Conservation (phyloP, 2,113 vertebrate genomes). For the Calyptomena viridis region DNA sequence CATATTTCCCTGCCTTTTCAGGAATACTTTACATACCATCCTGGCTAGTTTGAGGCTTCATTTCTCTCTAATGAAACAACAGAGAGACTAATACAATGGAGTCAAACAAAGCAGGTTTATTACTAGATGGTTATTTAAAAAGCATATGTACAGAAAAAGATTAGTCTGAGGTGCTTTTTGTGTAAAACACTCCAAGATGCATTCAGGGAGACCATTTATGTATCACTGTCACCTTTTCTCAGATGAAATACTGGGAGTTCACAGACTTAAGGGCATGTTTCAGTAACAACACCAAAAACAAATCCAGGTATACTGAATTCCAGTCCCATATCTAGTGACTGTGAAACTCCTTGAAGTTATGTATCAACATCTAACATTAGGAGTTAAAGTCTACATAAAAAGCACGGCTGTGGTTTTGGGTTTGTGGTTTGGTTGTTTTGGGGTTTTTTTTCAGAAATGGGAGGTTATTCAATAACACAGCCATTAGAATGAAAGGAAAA, state of each 20-base stretch:
- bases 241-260: not conserved
- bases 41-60: not conserved
- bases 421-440: not conserved
- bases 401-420: not conserved
- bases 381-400: not conserved
- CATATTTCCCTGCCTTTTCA: not conserved
- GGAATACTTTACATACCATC: not conserved
- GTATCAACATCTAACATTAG: not conserved
- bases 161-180: not conserved
- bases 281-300: not conserved
- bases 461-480: not conserved
- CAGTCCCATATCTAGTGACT: rapidly evolving
- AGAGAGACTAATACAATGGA: not conserved
- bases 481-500: not conserved
- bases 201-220: not conserved
- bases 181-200: not conserved
- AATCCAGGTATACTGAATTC: not conserved
- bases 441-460: not conserved
- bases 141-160: not conserved
- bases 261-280: not conserved
- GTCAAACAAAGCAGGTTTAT: not conserved
- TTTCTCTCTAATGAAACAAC: not conserved
- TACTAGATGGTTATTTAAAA: not conserved
- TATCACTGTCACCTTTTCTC: not conserved
- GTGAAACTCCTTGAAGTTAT: not conserved